Conservation (phyloP, 2,113 vertebrate genomes). For the Arvicanthis niloticus region DNA sequence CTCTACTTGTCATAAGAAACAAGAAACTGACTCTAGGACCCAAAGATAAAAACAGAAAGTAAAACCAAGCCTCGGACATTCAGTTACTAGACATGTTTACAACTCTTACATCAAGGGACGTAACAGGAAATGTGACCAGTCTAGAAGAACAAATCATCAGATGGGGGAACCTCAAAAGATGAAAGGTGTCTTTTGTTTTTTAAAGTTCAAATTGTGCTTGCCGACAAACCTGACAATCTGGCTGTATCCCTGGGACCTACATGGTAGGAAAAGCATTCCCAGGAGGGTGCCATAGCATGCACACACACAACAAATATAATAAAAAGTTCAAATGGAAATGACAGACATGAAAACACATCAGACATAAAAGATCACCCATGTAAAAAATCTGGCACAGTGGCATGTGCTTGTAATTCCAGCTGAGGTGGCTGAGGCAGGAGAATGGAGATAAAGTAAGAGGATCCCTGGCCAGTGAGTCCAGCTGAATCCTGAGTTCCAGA, state of each 20-base stretch:
- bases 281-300: neutral
- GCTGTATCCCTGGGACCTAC: neutral
- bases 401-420: neutral
- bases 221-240: neutral
- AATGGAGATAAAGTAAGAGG: neutral
- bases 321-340: neutral
- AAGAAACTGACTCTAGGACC: neutral
- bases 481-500: neutral
- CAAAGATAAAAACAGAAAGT: slow-evolving; percentile 15
- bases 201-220: neutral
- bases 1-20: neutral
- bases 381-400: neutral
- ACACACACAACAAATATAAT: neutral
- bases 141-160: neutral
- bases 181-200: neutral
- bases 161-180: neutral
- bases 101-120: neutral
- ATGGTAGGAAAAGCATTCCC: neutral
- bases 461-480: neutral
- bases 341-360: neutral
- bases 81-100: neutral
- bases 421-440: neutral
- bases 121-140: neutral
- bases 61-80: neutral
- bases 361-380: neutral